Conservation (phyloP, 2,888 invertebrate species). For the Melanchra persicariae region DNA sequence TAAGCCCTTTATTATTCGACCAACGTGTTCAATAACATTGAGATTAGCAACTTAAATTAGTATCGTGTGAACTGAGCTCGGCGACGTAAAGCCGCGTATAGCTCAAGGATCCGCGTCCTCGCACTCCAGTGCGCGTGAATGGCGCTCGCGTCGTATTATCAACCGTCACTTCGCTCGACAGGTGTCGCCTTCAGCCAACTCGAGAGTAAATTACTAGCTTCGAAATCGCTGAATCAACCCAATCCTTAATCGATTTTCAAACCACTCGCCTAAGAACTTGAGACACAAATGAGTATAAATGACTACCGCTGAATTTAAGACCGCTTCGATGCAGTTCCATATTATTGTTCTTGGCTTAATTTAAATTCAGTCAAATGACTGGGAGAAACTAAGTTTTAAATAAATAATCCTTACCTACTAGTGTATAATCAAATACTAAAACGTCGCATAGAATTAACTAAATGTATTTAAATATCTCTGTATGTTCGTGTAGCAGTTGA, state of each 20-base stretch:
- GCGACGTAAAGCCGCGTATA: conserved; percentile 67
- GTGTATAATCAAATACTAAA: conserved; percentile 34
- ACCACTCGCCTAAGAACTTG: conserved; percentile 79
- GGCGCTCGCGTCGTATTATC: conserved; percentile 88
- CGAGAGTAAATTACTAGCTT: conserved; percentile 90
- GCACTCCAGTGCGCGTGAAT: conserved; percentile 85
- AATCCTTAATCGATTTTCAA: conserved; percentile 88
- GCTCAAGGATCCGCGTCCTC: conserved; percentile 75
- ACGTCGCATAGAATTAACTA: conserved; percentile 66
- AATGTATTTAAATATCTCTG: conserved; percentile 63
- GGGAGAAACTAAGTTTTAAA: conserved; percentile 19
- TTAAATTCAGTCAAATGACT: conserved; percentile 22
- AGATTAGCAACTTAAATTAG: conserved; percentile 35
- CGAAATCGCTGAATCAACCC: conserved; percentile 89
- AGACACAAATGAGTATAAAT: conserved; percentile 78
- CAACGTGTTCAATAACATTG: conserved; percentile 11
- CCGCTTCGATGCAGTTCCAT: conserved; percentile 62
- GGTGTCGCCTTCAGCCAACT: conserved; percentile 91
- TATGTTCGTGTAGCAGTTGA: conserved; percentile 77
- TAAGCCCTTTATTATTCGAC: not conserved
- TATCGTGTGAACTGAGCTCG: conserved; percentile 53
- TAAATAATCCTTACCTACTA: not conserved
- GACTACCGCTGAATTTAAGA: conserved; percentile 67
- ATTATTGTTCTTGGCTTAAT: conserved; percentile 55
- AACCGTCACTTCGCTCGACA: conserved; percentile 89